Percentiles rank a stretch among this genome's conserved stretches.
phyloP scores from a whole-genome alignment of 2,113 vertebrate species.

The Gallinago paraguaiae region DNA sequence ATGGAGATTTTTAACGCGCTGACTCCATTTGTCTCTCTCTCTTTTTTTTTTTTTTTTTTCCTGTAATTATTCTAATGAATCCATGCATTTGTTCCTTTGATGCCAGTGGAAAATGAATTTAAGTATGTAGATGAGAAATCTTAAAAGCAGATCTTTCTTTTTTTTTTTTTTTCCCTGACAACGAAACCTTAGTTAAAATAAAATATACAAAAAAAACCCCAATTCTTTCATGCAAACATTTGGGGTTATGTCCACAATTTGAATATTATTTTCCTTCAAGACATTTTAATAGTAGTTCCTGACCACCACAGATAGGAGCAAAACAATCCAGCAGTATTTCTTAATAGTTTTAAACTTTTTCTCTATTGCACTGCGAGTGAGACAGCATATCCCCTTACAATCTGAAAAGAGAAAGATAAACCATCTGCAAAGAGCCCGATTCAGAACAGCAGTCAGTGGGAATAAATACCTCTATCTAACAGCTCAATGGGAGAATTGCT shows the following conservation, averaged over 20 bases:
- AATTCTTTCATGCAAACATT: conserved; percentile 26
- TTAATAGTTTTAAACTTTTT: conserved; percentile 48
- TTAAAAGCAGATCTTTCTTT: conserved; percentile 4
- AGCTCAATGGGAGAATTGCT: neutral
- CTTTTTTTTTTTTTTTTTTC: neutral
- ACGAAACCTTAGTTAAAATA: conserved; percentile 22
- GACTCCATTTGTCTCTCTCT: neutral
- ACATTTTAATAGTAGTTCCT: conserved; percentile 5
- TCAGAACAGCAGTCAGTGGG: neutral
- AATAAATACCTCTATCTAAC: neutral
- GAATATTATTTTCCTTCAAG: conserved; percentile 13
- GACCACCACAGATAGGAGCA: neutral
- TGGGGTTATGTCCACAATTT: neutral
- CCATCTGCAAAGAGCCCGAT: conserved; percentile 15
- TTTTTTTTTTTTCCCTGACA: neutral
- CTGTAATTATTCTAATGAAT: conserved; percentile 60
- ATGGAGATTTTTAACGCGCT: conserved; percentile 20
- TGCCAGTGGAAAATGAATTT: conserved; percentile 51
- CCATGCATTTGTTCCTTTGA: conserved; percentile 33
- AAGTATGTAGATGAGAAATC: conserved; percentile 58
- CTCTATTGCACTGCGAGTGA: neutral
- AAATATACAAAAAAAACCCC: neutral
- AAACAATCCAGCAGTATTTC: neutral
- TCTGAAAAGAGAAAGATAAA: conserved; percentile 45
- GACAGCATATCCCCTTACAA: neutral